These are phyloP conservation scores for Squalus acanthias DNA, from an alignment of 2,797 vertebrate species.

Conservation along the genomic window DNA sequence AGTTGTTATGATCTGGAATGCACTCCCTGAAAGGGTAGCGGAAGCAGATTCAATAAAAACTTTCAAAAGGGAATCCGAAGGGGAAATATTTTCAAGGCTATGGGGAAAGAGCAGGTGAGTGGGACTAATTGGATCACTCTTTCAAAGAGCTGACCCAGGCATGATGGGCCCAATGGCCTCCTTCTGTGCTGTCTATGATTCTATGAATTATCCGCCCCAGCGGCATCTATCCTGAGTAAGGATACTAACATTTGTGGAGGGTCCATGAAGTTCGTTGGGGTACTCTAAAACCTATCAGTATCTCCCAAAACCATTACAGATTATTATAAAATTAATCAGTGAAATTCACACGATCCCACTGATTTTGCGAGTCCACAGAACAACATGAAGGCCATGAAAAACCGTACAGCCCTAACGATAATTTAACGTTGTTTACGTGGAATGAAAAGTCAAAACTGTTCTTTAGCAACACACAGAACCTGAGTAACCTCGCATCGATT, in stretches of 20 bases:
- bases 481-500: background rate
- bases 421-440: background rate
- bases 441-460: conserved; percentile 22
- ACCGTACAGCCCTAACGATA: background rate
- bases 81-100: background rate
- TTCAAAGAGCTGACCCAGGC: background rate
- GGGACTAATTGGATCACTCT: background rate
- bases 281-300: background rate
- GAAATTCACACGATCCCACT: background rate
- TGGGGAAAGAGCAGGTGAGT: background rate
- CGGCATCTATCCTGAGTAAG: background rate
- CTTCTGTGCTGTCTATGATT: background rate
- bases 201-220: background rate
- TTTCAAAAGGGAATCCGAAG: background rate
- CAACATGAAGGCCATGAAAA: background rate
- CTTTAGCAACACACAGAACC: background rate
- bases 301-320: background rate
- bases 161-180: background rate
- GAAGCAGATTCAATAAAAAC: background rate
- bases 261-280: background rate
- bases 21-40: background rate
- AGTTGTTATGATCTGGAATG: background rate
- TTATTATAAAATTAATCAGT: background rate
- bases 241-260: background rate
- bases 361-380: background rate